These are phyloP conservation scores for Macaria notata DNA, from an alignment of 2,888 invertebrate genomes.

Conservation along the genomic window DNA sequence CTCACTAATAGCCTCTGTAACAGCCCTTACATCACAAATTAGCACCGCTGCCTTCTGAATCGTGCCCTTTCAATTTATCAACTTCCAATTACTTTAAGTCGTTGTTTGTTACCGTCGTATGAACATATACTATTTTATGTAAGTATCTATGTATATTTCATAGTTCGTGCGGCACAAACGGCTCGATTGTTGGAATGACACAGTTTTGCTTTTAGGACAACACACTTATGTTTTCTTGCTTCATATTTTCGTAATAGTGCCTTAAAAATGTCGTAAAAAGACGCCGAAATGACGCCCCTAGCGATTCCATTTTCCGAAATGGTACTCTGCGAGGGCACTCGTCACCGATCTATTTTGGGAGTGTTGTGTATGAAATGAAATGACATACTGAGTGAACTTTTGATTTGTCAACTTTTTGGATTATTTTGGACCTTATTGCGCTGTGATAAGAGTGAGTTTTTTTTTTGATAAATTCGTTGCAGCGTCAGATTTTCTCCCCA, in stretches of 20 bases:
- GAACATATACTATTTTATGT: no score
- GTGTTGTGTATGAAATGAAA: slow-evolving; percentile 79
- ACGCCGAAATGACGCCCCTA: slow-evolving; percentile 63
- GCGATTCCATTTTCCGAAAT: slow-evolving; percentile 79
- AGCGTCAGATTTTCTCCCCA: slow-evolving; percentile 71
- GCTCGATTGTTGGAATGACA: slow-evolving; percentile 42
- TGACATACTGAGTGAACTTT: slow-evolving; percentile 59
- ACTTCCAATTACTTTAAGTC: slow-evolving; percentile 52
- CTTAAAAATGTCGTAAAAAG: slow-evolving; percentile 60
- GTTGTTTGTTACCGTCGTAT: slow-evolving; percentile 35
- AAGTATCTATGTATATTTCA: background rate
- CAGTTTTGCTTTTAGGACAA: slow-evolving; percentile 44
- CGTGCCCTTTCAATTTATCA: slow-evolving; percentile 47
- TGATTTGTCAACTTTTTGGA: slow-evolving; percentile 7
- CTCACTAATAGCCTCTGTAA: slow-evolving; percentile 19
- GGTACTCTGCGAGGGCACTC: slow-evolving; percentile 61
- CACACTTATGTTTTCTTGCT: slow-evolving; percentile 31
- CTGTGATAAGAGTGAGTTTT: slow-evolving; percentile 33
- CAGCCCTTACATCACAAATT: slow-evolving; percentile 57
- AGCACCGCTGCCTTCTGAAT: slow-evolving; percentile 57
- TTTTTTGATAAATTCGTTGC: slow-evolving; percentile 49
- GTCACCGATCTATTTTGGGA: slow-evolving; percentile 78
- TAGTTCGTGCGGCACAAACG: slow-evolving; percentile 28
- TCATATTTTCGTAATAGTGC: slow-evolving; percentile 39
- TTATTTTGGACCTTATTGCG: slow-evolving; percentile 27